Conservation (phyloP, 2,113 vertebrate species). For the Mugil cephalus region DNA sequence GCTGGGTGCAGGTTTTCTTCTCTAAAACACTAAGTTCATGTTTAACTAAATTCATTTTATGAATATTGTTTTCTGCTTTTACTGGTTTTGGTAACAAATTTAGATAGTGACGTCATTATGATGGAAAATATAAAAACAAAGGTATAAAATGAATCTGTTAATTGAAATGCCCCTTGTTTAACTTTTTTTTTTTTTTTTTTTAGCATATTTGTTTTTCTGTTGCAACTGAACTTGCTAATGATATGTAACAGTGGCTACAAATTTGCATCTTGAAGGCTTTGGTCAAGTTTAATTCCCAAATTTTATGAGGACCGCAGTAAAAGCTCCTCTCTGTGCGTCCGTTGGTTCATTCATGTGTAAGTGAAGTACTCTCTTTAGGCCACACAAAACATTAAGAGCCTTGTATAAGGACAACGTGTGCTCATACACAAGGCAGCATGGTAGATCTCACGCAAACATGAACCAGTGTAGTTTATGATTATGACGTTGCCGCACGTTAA, state of each 20-base stretch:
- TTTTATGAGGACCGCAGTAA: neutral
- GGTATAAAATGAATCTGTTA: too few relatives aligned
- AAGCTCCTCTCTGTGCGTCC: slow-evolving; percentile 4
- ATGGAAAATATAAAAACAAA: too few relatives aligned
- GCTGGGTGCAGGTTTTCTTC: too few relatives aligned
- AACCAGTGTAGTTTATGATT: neutral
- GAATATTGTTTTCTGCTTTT: too few relatives aligned
- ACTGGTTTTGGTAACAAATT: too few relatives aligned
- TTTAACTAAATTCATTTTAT: too few relatives aligned
- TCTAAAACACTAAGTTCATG: too few relatives aligned
- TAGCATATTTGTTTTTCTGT: neutral
- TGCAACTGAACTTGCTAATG: neutral
- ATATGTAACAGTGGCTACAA: neutral
- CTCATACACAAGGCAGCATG: neutral
- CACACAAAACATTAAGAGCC: slow-evolving; percentile 2
- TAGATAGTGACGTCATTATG: too few relatives aligned
- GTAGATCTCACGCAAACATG: slow-evolving; percentile 1
- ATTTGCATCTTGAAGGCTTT: slow-evolving; percentile 6
- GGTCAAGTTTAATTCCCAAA: neutral
- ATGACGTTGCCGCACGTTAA: neutral
- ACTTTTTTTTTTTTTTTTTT: too few relatives aligned
- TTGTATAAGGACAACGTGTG: slow-evolving; percentile 9
- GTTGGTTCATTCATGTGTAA: slow-evolving; percentile 31
- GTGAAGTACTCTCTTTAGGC: slow-evolving; percentile 5
- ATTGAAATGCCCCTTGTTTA: neutral